phyloP scores from a whole-genome alignment of 2,113 vertebrate species.

The Rhea americana region DNA sequence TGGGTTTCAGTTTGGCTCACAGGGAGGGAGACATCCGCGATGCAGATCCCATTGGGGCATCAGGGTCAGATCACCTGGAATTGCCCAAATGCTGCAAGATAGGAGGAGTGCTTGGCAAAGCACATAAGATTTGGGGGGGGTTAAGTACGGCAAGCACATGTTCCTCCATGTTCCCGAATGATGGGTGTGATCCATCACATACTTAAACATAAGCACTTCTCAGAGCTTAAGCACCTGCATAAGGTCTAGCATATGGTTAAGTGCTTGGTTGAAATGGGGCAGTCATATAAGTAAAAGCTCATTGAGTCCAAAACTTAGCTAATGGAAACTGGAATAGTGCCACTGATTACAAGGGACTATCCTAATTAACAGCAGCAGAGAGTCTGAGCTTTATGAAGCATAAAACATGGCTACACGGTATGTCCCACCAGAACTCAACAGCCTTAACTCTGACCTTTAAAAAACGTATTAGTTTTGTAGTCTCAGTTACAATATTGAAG shows the following conservation, averaged over 20 bases:
- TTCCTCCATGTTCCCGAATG: accelerated
- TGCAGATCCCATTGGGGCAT: accelerated
- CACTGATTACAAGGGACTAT: constrained; percentile 38
- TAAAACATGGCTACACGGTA: background rate
- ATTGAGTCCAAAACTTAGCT: constrained; percentile 13
- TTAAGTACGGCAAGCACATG: accelerated
- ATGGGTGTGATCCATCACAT: background rate
- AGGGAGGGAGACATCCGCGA: background rate
- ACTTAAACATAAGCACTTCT: background rate
- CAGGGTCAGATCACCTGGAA: background rate
- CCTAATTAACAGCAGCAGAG: constrained; percentile 34
- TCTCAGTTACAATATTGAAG: background rate
- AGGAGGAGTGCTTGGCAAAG: background rate
- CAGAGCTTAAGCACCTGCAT: background rate
- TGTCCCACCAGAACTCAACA: background rate
- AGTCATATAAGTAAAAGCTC: background rate
- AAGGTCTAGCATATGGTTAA: background rate
- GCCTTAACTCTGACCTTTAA: constrained; percentile 19
- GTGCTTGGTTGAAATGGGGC: background rate
- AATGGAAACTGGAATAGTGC: constrained; percentile 1
- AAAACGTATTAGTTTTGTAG: background rate
- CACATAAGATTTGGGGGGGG: background rate
- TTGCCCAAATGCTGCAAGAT: background rate
- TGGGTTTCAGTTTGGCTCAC: accelerated
- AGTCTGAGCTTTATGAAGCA: background rate